Conservation (phyloP, 2,888 invertebrate genomes). For the Conomelus anceps region DNA sequence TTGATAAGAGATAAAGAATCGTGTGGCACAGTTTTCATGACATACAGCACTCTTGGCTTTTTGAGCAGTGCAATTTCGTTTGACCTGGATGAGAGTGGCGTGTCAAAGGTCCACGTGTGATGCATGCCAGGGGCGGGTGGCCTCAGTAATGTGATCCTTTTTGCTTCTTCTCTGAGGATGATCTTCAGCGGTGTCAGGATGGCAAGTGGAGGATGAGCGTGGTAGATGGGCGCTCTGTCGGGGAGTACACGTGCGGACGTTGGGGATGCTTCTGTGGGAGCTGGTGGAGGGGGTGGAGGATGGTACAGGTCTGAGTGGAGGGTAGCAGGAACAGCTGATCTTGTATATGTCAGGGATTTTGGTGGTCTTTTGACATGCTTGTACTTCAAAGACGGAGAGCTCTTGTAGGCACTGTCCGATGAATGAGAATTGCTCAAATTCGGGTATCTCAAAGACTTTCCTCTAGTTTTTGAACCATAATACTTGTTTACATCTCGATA, state of each 20-base stretch:
- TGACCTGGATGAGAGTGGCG: neutral
- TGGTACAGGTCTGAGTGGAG: neutral
- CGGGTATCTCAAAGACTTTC: neutral
- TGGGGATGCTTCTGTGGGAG: neutral
- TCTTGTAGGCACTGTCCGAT: neutral
- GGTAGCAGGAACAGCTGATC: neutral
- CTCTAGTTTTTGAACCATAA: neutral
- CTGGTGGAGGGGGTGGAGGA: neutral
- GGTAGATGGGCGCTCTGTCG: neutral
- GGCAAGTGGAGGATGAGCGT: neutral
- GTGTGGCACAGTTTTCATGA: neutral
- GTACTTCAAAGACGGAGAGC: neutral
- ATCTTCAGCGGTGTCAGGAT: neutral
- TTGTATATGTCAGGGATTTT: neutral
- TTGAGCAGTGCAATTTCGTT: neutral
- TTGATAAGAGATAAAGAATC: neutral
- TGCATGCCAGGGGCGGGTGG: neutral
- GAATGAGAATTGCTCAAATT: neutral
- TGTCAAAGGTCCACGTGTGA: neutral
- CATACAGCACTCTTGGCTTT: neutral
- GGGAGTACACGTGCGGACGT: neutral
- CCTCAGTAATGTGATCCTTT: neutral
- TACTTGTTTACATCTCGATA: neutral
- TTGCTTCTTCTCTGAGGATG: neutral
- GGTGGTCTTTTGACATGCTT: neutral